Percentiles rank a stretch among this genome's conserved stretches.
phyloP scores from a whole-genome alignment of 64 coral and sea anemone genomes.

The Actinia equina region DNA sequence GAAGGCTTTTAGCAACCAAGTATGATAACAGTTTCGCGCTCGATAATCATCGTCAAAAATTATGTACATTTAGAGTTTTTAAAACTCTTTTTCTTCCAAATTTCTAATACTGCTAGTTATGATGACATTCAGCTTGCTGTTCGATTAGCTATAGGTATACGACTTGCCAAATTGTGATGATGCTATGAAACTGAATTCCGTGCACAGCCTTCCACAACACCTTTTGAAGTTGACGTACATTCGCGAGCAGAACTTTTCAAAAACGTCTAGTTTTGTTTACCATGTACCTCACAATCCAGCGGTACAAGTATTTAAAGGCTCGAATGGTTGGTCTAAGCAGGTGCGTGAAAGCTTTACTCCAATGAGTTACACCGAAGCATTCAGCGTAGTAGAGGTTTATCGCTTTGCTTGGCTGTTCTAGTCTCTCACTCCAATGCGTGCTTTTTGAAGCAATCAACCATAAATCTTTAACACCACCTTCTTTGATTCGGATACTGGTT shows the following conservation, averaged over 20 bases:
- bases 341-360: constrained; percentile 14
- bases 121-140: neutral
- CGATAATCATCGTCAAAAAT: neutral
- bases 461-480: constrained; percentile 67
- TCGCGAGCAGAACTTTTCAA: neutral
- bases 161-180: neutral
- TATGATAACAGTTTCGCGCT: neutral
- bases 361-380: constrained; percentile 6
- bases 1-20: neutral
- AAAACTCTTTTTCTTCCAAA: neutral
- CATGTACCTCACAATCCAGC: neutral
- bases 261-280: neutral
- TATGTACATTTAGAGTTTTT: neutral
- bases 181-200: neutral
- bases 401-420: constrained; percentile 28
- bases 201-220: neutral
- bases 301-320: neutral
- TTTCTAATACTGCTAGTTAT: neutral
- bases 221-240: neutral
- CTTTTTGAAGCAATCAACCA: constrained; percentile 64
- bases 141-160: neutral
- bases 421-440: constrained; percentile 63
- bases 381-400: neutral
- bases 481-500: constrained; percentile 24
- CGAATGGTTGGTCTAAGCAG: neutral